Base-by-base conservation (phyloP, 2,113 vertebrate species). In the Scophthalmus maximus region DNA sequence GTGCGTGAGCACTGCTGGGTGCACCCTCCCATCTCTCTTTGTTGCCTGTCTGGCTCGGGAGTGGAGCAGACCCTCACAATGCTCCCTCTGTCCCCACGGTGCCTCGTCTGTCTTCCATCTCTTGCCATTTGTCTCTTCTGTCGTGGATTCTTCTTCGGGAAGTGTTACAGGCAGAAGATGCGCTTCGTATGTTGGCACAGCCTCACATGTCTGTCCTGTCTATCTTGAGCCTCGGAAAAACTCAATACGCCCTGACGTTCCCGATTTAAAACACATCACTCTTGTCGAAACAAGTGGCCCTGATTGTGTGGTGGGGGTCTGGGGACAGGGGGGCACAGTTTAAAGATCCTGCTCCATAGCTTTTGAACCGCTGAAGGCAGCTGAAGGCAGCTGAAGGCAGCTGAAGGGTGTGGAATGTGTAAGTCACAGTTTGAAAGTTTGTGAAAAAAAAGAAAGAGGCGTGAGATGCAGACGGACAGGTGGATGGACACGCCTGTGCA, bases 1-100 rank as follows among this genome's bases (percentile, higher is more conserved):
- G 38, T 14, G 17, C 59, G 49, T 8, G 29, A 15, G 17, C 17
- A 1, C 51, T 76, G 57, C 67, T 50, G 62, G 36, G 74, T 63
- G 56, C 64, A 73, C 49, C 46, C 78, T 69, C 71, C 63, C 52
- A 60, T 78, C 55, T 80, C 56, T 78, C 78, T 89, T 81, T 91
- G 81, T 88, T 87, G 60, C 70, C 56, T 59, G 78, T 78, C 79
- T 83, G 86, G 76, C 70, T 74, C 32, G 8, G 65, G 82, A 85
- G 83, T 62, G 56, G 59, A 75, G 52, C 56, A 49, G 79, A 84
- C 65, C 75, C 78, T 72, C 77, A 87, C 86, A 90, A 90, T 86
- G 73, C 78, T 68, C 72, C 81, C 81, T 87, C 87, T 89, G 88
- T 89, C 75, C 60, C 62, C 68, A 53, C n/a, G 36, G 68, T 22